Evolutionary conservation across 2,888 invertebrate genomes (phyloP), one percentile per base, ranked within the genome.

Genomic region (Heteropelma amictum): DNA sequence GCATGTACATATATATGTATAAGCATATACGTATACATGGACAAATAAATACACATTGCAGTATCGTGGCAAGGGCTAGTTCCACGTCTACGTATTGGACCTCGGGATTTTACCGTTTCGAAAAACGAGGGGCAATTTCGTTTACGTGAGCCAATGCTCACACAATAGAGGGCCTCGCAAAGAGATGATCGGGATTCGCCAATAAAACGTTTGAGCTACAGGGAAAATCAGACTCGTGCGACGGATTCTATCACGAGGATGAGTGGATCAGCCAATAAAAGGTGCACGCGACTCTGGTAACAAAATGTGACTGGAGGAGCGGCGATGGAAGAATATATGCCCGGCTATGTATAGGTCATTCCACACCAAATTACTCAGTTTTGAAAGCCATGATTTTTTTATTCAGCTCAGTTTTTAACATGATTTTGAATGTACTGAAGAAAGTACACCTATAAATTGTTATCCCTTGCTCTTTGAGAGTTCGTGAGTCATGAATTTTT

Each of bases 101-200:
- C 42, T 23, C 7, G 49, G 58, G 71, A 54, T 45, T 58, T 53
- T 61, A 58, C 68, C 70, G 65, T 70, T 76, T 72, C 81, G 83
- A 83, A 76, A 74, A 72, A 77, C 74, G 85, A 83, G 80, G 80
- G 83, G 85, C 86, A 85, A 87, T 87, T 87, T 87, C 86, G 85
- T 87, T 87, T 87, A 86, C 84, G 87, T 87, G 87, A 85, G 83
- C 85, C 83, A 82, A 84, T 87, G 86, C 82, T 83, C 84, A 83
- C 85, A 85, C 65, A 54, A 65, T 65, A 28, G 49, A 76, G 84
- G 73, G 77, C 80, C 71, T 83, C 80, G 85, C 87, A 87, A 85
- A 87, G 42, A 84, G 83, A 86, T 84, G 85, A 87, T 83, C 85
- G 64, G 82, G 83, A 81, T 82, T 77, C 81, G 81, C 85, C 86